These are phyloP conservation scores for Neostethus bicornis DNA, from an alignment of 2,797 vertebrate species.

Conservation along the genomic window DNA sequence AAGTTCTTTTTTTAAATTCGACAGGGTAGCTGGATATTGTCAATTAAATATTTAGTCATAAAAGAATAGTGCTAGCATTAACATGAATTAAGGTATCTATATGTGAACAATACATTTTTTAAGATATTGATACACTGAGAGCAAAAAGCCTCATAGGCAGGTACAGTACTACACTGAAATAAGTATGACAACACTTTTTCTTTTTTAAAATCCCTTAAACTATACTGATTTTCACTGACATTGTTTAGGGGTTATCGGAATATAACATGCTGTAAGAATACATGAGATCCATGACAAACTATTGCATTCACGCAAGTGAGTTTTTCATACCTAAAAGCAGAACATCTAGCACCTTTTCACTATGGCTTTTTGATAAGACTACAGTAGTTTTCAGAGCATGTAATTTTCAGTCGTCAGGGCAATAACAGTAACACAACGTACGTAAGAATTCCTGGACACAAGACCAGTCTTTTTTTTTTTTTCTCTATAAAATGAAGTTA, in stretches of 20 bases:
- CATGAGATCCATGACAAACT: constrained; percentile 83
- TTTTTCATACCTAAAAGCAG: constrained; percentile 85
- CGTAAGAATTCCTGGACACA: constrained; percentile 72
- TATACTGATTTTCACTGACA: constrained; percentile 78
- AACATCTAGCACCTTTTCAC: constrained; percentile 88
- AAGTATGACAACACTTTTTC: constrained; percentile 76
- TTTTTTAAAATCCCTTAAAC: constrained; percentile 70
- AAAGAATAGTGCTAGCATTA: constrained; percentile 80
- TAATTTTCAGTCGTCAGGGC: constrained; percentile 81
- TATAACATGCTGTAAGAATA: constrained; percentile 85
- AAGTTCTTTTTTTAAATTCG: constrained; percentile 68
- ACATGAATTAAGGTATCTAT: constrained; percentile 75
- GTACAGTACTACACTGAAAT: constrained; percentile 83
- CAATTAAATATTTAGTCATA: constrained; percentile 72
- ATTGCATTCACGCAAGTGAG: constrained; percentile 86
- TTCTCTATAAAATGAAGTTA: constrained; percentile 75
- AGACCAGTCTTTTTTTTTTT: constrained; percentile 59
- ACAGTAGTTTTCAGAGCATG: constrained; percentile 85
- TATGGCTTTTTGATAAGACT: constrained; percentile 88
- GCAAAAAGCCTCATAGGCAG: constrained; percentile 79
- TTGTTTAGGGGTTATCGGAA: constrained; percentile 78
- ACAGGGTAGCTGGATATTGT: constrained; percentile 75
- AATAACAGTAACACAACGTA: constrained; percentile 82
- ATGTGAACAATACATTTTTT: constrained; percentile 80
- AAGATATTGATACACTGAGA: constrained; percentile 80